Base-by-base conservation (phyloP, 2,888 invertebrate genomes). In the Adela reaumurella region DNA sequence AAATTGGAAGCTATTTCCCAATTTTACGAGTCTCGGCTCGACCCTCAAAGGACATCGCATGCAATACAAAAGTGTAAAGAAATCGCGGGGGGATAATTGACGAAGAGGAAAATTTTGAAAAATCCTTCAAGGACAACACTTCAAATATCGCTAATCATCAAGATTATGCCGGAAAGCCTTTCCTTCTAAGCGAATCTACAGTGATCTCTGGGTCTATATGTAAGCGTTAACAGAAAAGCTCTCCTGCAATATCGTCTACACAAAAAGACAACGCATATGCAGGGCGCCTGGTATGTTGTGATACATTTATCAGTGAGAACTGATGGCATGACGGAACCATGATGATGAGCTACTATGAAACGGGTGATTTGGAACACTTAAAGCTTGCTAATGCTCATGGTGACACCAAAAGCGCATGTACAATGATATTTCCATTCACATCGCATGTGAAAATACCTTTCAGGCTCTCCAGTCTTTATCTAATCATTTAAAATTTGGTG, bases 271-370 rank as follows among this genome's bases (percentile, higher is more conserved):
- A 17, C 46, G 29, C 19, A 28, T 28, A 35, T 35, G 35, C 17
- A n/a, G 76, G 77, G 78, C 78, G 77, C 74, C 69, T 77, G 35
- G 6, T 3, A 76, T 62, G 63, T 76, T 78, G 78, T 78, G 78
- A 78, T 78, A 78, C 78, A 76, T 69, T 77, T 76, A 78, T 76
- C 78, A 77, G 76, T 45, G 11, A 19, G 17, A 4, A 45, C 44
- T 18, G 16, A 19, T 47, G 48, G 44, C 14, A 43, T 48, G 48
- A 42, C 8, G 24, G 24, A 6, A 24, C 24, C 50, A 44, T 50
- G 50, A 70, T 69, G 72, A 64, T 67, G 69, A 63, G 55, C 66
- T 69, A 67, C 52, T 52, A 62, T 68, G 35, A 35, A 14, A 3
- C 14, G n/a, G 14, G 35, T 35, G 35, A 35, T 35, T 14, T 14